Evolutionary conservation across 2,113 vertebrate species (phyloP).

Genomic region (Planiliza haematocheilus): DNA sequence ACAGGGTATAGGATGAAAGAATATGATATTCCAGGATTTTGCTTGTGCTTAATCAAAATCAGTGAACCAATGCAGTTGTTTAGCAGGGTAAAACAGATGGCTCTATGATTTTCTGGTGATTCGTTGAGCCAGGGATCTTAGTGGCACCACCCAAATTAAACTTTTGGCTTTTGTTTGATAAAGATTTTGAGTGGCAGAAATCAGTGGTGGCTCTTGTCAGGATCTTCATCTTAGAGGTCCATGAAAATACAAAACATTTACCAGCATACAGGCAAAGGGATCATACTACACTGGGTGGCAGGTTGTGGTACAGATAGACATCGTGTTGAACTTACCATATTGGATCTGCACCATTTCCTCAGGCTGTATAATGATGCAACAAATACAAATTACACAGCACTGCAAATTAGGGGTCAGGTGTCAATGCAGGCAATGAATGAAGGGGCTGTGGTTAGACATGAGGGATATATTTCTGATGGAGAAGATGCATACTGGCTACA

Average conservation of each 20-base stretch:
- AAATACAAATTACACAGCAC: conserved; percentile 4
- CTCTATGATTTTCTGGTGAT: conserved; percentile 16
- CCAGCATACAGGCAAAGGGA: conserved; percentile 16
- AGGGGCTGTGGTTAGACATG: neutral
- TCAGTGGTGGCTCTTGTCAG: conserved; percentile 1
- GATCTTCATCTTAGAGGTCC: conserved; percentile 1
- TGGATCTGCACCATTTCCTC: neutral
- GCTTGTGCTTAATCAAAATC: conserved; percentile 56
- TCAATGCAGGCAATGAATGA: neutral
- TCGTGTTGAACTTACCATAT: neutral
- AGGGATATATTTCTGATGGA: conserved; percentile 16
- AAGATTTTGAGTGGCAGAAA: conserved; percentile 18
- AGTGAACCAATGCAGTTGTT: conserved; percentile 40
- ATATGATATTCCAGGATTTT: conserved; percentile 56
- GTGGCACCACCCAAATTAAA: conserved; percentile 1
- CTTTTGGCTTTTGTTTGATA: neutral
- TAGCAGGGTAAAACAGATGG: conserved; percentile 63
- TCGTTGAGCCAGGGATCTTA: neutral
- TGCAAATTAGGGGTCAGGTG: neutral
- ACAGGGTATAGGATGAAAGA: conserved; percentile 78
- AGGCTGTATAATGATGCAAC: conserved; percentile 22
- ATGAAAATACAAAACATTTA: conserved; percentile 21
- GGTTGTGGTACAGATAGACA: neutral
- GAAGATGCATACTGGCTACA: neutral
- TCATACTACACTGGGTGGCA: conserved; percentile 25